Evolutionary conservation across 92 coral and sea anemone species (phyloP), one percentile per base, ranked within the genome.

Genomic region (Muricea muricata): DNA sequence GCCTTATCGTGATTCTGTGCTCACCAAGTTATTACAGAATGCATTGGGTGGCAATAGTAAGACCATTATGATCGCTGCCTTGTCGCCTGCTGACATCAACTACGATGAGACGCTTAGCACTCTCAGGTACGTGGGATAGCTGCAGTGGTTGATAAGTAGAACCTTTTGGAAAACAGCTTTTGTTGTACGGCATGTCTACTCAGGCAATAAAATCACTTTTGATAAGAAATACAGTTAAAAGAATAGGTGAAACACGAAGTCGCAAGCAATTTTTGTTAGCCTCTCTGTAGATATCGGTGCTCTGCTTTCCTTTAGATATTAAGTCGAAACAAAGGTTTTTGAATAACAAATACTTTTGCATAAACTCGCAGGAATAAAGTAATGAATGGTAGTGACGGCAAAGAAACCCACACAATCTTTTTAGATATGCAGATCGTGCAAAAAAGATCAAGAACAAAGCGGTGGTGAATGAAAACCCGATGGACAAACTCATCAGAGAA

Each of bases 1-100:
- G 9, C 99, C 99, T 6, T 97, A 93, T 65, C 98, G 99, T 32
- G 99, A 97, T 78, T 97, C 99, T 54, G 99, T 91, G 24, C 94
- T 97, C 10, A 97, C 99, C 25, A 97, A 97, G 71, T 84, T 97
- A 78, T 87, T 97, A 30, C 99, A 97, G 88, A 97, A 94, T 94
- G 99, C 99, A 21, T 68, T 97, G 93, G 99, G 99, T 83, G 99
- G 99, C 14, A 97, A 97, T 91, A 97, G 99, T 55, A 97, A 97
- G 65, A 97, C 99, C 0, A 97, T 97, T 76, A 97, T 97, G 99
- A 97, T 97, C 54, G 99, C 99, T 75, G 99, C 99, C 0, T 65
- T 97, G 67, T 97, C 99, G 52, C 99, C 99, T 28, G 99, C 99
- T 6, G 99, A 97, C 66, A 97, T 97, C 89, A 97, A 97, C 93